These are phyloP conservation scores for Thomomys bottae DNA, from an alignment of 2,113 vertebrate genomes.

Conservation along the genomic window DNA sequence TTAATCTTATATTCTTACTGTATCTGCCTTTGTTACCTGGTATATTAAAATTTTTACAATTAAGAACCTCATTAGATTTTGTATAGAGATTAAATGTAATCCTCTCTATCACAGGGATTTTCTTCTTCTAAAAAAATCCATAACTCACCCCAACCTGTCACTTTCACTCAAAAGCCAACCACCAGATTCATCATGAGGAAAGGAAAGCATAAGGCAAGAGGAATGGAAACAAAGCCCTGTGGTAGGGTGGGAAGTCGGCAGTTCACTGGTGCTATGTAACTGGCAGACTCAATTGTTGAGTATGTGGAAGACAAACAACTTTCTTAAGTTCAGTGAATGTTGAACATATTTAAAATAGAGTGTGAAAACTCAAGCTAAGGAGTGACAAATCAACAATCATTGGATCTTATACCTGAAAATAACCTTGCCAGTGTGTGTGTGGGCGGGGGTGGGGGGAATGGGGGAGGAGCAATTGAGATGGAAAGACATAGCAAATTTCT, in stretches of 20 bases:
- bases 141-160: not conserved
- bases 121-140: slow-evolving; percentile 48
- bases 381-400: not conserved
- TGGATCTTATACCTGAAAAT: not conserved
- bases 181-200: slow-evolving; percentile 8
- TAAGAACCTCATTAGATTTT: not conserved
- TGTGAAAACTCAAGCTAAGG: not conserved
- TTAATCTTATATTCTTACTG: too few relatives aligned
- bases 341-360: slow-evolving; percentile 7
- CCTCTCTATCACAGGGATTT: not conserved
- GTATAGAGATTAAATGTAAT: not conserved
- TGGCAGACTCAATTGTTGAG: not conserved
- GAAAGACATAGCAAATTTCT: not conserved
- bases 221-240: not conserved
- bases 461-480: not conserved
- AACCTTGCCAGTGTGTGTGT: not conserved
- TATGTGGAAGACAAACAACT: not conserved
- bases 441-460: too few relatives aligned
- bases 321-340: slow-evolving; percentile 2
- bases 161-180: not conserved
- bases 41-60: slow-evolving; percentile 22
- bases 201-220: not conserved
- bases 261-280: not conserved
- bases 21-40: too few relatives aligned
- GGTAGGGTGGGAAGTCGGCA: not conserved